phyloP scores from a whole-genome alignment of 2,113 vertebrate genomes.

The Myrmecophaga tridactyla region DNA sequence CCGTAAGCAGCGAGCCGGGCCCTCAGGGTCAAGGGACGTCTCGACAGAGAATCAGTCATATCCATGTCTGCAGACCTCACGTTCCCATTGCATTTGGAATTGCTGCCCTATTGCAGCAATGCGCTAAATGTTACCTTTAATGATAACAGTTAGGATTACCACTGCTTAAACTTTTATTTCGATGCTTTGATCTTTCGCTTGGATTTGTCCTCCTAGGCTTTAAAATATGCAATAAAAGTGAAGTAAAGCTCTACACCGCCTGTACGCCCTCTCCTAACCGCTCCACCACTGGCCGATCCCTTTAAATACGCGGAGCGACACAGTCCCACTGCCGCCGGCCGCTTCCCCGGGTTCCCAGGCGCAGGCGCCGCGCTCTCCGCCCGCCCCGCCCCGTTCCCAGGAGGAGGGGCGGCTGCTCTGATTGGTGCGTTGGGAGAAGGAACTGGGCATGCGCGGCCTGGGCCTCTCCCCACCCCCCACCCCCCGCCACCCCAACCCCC shows the following conservation, averaged over 20 bases:
- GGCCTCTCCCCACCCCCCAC: too few relatives aligned
- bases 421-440: background rate
- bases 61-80: background rate
- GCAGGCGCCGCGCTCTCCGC: too few relatives aligned
- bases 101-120: background rate
- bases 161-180: constrained; percentile 13
- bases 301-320: background rate
- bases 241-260: background rate
- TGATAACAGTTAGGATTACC: background rate
- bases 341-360: background rate
- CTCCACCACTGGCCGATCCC: constrained; percentile 37
- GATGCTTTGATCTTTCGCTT: constrained; percentile 17
- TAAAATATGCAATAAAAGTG: constrained; percentile 51
- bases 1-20: background rate
- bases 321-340: background rate
- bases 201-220: background rate
- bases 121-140: background rate
- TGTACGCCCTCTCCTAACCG: constrained; percentile 17
- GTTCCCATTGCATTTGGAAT: background rate
- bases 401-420: background rate
- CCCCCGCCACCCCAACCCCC: too few relatives aligned
- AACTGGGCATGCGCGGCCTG: background rate
- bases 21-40: background rate
- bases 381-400: too few relatives aligned
- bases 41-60: background rate